Percentiles rank a stretch among this genome's conserved stretches.
Conservation (phyloP, 2,888 invertebrate species). For the Agrilus cyanescens region DNA sequence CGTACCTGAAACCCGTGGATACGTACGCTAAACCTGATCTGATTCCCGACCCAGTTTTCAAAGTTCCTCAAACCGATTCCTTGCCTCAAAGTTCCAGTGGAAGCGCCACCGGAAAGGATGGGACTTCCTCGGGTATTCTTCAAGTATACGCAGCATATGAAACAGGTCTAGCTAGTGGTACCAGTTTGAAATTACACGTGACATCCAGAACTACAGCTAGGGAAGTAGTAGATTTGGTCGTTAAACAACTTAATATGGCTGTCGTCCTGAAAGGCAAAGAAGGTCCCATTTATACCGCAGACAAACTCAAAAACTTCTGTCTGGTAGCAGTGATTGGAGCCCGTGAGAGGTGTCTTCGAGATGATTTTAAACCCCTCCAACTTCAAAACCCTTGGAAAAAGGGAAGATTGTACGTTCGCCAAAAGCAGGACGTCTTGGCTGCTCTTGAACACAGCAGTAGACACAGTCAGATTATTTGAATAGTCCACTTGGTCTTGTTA, state of each 20-base stretch:
- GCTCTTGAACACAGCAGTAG: constrained; percentile 81
- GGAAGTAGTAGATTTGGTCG: constrained; percentile 91
- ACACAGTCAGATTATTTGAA: constrained; percentile 55
- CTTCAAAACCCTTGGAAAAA: constrained; percentile 94
- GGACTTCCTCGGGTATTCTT: constrained; percentile 27
- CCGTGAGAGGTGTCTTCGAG: constrained; percentile 81
- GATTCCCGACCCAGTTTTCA: constrained; percentile 21
- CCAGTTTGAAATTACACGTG: constrained; percentile 87
- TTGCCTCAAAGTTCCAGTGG: constrained; percentile 18
- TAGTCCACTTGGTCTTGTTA: neutral
- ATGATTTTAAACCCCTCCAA: constrained; percentile 87
- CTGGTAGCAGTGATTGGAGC: constrained; percentile 93
- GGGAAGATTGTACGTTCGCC: constrained; percentile 83
- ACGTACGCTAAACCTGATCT: constrained; percentile 18
- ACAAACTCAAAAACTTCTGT: constrained; percentile 79
- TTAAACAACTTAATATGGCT: constrained; percentile 91
- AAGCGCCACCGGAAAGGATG: constrained; percentile 22
- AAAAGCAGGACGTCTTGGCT: constrained; percentile 80
- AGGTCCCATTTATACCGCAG: constrained; percentile 75
- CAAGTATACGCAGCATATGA: constrained; percentile 95
- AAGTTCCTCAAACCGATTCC: constrained; percentile 22
- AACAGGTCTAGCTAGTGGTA: constrained; percentile 85
- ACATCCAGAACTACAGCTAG: constrained; percentile 86
- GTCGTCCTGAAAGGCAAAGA: constrained; percentile 75
- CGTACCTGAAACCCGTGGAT: constrained; percentile 25